phyloP scores from a whole-genome alignment of 2,113 vertebrate genomes.

The Fregata magnificens region DNA sequence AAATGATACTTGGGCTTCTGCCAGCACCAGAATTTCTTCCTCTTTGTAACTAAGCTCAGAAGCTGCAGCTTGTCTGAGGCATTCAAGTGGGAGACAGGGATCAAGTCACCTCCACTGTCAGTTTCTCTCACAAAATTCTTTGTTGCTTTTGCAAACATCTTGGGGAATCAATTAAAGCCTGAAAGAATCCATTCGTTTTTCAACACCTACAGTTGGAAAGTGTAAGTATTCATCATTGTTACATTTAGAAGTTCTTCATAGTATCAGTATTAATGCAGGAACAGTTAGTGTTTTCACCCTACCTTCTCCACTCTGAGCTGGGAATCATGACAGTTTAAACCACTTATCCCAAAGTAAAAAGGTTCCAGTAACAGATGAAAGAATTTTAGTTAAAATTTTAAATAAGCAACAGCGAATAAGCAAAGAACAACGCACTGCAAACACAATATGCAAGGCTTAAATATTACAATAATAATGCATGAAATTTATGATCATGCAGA shows the following conservation, averaged over 20 bases:
- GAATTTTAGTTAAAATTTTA: neutral
- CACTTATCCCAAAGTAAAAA: neutral
- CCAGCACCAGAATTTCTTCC: slow-evolving; percentile 86
- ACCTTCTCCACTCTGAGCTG: neutral
- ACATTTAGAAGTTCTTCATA: neutral
- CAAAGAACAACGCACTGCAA: neutral
- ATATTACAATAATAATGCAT: neutral
- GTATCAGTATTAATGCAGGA: neutral
- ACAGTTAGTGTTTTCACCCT: neutral
- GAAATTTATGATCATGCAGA: neutral
- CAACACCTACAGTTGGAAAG: neutral
- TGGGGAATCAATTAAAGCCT: slow-evolving; percentile 19
- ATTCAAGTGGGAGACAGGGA: slow-evolving; percentile 83
- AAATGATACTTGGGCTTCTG: slow-evolving; percentile 87
- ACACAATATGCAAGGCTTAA: neutral
- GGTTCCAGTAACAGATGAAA: neutral
- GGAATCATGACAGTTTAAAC: neutral
- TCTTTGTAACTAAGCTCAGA: slow-evolving; percentile 86
- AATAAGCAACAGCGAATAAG: neutral
- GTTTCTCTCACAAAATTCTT: slow-evolving; percentile 88
- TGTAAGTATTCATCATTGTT: neutral
- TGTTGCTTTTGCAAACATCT: slow-evolving; percentile 93
- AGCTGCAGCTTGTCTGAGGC: slow-evolving; percentile 81
- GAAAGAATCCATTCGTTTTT: neutral
- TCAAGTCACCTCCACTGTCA: slow-evolving; percentile 80